These are phyloP conservation scores for Chaetura pelagica DNA, from an alignment of 2,113 vertebrate species.

Conservation along the genomic window DNA sequence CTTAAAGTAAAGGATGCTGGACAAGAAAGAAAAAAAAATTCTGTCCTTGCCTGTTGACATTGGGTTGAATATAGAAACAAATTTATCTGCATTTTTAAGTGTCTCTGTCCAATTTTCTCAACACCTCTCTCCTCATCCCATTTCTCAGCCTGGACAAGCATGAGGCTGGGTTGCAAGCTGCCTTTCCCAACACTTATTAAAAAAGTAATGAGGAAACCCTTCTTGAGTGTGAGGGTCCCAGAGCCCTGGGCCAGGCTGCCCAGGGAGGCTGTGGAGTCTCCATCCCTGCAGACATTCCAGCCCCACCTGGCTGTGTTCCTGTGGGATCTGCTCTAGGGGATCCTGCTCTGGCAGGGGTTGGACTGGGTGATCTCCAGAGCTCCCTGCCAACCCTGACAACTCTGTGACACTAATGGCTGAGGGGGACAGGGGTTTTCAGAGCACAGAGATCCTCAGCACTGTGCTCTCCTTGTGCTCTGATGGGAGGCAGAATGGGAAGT, in stretches of 20 bases:
- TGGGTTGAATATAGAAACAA: background rate
- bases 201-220: background rate
- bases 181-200: background rate
- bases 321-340: too few relatives aligned
- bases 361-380: too few relatives aligned
- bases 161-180: background rate
- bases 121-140: background rate
- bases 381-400: too few relatives aligned
- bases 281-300: too few relatives aligned
- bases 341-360: too few relatives aligned
- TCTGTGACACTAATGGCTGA: background rate
- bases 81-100: background rate
- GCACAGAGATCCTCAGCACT: background rate
- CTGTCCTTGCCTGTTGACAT: background rate
- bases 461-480: accelerated
- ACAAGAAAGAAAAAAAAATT: background rate
- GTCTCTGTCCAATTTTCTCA: background rate
- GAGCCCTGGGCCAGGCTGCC: too few relatives aligned
- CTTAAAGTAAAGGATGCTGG: background rate
- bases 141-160: background rate
- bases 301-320: too few relatives aligned
- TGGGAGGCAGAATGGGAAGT: background rate
- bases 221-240: too few relatives aligned
- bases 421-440: accelerated
- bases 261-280: too few relatives aligned